Evolutionary conservation across 2,113 vertebrate genomes (phyloP).

Genomic region (Artemisiospiza belli): DNA sequence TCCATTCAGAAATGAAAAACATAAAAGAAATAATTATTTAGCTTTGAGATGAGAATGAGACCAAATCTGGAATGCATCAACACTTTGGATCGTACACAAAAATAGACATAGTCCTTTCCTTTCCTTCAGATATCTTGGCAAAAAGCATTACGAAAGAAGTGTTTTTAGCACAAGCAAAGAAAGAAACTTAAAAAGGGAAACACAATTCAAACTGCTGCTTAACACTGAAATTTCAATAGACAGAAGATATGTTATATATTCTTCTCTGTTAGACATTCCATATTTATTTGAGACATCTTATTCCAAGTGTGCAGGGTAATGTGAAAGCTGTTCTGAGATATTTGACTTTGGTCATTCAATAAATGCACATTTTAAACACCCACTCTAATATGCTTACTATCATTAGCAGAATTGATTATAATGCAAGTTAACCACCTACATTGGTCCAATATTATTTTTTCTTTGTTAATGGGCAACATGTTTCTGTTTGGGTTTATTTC

Average conservation of each 20-base stretch:
- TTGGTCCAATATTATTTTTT: background rate
- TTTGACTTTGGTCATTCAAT: background rate
- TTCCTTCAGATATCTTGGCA: background rate
- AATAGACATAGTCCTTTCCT: background rate
- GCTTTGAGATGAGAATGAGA: background rate
- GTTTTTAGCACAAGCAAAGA: background rate
- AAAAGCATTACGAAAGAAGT: background rate
- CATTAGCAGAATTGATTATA: background rate
- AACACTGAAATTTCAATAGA: background rate
- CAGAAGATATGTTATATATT: background rate
- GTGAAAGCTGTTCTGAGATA: background rate
- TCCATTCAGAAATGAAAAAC: background rate
- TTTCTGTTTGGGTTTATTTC: background rate
- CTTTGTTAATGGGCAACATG: background rate
- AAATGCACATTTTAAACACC: background rate
- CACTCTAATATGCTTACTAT: background rate
- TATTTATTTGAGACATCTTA: background rate
- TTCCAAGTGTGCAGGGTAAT: background rate
- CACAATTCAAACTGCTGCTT: background rate
- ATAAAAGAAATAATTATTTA: background rate
- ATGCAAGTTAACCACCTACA: background rate
- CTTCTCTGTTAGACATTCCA: background rate
- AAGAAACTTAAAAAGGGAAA: background rate
- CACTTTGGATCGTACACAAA: background rate
- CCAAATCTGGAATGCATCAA: background rate